These are phyloP conservation scores for Hydrolagus colliei DNA, from an alignment of 2,797 vertebrate genomes.

Conservation along the genomic window DNA sequence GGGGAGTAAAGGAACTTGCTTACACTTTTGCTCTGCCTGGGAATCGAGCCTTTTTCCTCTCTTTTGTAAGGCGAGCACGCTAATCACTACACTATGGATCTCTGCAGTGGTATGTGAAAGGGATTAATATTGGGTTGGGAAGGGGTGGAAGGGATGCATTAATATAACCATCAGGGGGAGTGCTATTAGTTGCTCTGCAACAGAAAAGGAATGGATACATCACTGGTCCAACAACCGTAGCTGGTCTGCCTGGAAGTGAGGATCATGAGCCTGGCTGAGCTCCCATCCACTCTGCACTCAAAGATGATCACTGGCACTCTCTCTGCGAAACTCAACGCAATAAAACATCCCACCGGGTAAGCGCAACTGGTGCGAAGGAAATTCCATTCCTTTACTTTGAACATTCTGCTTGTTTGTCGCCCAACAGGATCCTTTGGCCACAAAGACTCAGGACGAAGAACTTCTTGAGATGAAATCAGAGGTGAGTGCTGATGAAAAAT, in stretches of 20 bases:
- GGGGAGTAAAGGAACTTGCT: too few relatives aligned
- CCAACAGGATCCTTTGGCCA: slow-evolving; percentile 47
- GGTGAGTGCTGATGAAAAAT: slow-evolving; percentile 13
- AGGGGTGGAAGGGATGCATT: too few relatives aligned
- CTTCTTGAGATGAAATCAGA: not conserved
- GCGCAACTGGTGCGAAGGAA: slow-evolving; percentile 42
- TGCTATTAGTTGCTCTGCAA: too few relatives aligned
- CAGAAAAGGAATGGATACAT: not conserved
- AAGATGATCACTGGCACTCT: slow-evolving; percentile 49
- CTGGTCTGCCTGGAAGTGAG: not conserved
- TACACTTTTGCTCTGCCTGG: too few relatives aligned
- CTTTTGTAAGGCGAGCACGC: too few relatives aligned
- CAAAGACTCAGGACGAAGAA: slow-evolving; percentile 33
- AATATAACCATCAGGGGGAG: too few relatives aligned
- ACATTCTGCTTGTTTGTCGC: slow-evolving; percentile 44
- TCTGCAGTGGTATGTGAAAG: too few relatives aligned
- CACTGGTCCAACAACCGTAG: not conserved
- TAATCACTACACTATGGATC: too few relatives aligned
- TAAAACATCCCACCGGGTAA: slow-evolving; percentile 44
- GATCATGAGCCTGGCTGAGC: not conserved
- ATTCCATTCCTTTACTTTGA: slow-evolving; percentile 36
- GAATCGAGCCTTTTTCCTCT: too few relatives aligned
- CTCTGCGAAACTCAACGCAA: slow-evolving; percentile 42
- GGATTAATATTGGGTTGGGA: too few relatives aligned
- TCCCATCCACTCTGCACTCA: slow-evolving; percentile 32